Evolutionary conservation across 2,113 vertebrate genomes (phyloP).

Genomic region (Phaethornis superciliosus): DNA sequence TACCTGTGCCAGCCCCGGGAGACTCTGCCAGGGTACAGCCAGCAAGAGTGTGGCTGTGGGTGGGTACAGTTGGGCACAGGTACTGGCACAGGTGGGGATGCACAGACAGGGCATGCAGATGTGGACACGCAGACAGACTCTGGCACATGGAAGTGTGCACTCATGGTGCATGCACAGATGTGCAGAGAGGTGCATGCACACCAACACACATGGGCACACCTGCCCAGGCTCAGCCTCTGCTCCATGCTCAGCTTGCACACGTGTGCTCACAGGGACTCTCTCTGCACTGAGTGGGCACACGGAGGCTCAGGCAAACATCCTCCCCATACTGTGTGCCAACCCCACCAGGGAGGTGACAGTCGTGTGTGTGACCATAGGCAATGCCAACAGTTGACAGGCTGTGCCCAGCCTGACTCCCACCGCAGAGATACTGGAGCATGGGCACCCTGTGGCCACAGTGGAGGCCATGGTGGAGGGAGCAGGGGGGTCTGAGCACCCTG

Average conservation of each 20-base stretch:
- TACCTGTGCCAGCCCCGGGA: neutral
- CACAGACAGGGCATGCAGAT: neutral
- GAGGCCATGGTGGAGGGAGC: neutral
- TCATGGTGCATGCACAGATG: neutral
- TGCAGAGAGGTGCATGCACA: too few species aligned
- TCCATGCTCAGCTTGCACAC: neutral
- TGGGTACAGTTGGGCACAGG: neutral
- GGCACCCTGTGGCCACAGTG: fast-evolving
- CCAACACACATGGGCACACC: neutral
- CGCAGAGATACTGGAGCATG: fast-evolving
- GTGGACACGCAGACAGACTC: fast-evolving
- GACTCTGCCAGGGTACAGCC: neutral
- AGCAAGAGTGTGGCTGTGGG: neutral
- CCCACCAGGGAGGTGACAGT: neutral
- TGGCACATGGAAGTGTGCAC: neutral
- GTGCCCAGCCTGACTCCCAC: neutral
- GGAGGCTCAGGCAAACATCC: neutral
- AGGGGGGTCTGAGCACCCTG: neutral
- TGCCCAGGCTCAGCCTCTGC: neutral
- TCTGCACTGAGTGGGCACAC: neutral
- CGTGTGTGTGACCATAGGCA: neutral
- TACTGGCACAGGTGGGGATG: fast-evolving
- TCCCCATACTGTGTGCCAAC: neutral
- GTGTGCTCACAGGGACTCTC: neutral
- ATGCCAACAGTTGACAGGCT: neutral